A percentile compares a stretch with the other conserved stretches of the same genome.
Evolutionary conservation across 1,140 invertebrate species (phyloP).

Genomic region (Micrasema minimum): DNA sequence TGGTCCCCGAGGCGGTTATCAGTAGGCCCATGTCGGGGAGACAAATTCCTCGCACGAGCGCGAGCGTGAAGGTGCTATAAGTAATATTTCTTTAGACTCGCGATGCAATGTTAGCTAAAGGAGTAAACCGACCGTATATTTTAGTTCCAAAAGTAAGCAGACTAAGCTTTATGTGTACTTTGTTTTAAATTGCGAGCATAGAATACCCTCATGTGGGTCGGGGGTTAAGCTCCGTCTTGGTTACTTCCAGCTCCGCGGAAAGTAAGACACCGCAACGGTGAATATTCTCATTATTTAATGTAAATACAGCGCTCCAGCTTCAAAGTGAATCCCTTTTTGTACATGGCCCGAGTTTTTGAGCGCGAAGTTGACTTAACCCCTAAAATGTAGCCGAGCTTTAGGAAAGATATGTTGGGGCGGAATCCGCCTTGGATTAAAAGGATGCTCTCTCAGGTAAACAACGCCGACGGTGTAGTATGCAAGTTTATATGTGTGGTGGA

Average conservation of each 20-base stretch:
- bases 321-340: not conserved
- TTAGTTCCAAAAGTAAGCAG: slow-evolving; percentile 26
- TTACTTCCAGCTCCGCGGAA: not conserved
- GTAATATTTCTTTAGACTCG: slow-evolving; percentile 7
- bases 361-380: not conserved
- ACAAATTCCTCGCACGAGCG: too few species aligned
- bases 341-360: not conserved
- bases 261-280: slow-evolving; percentile 3
- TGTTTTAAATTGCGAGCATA: slow-evolving; percentile 33
- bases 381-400: not conserved
- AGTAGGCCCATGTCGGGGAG: too few species aligned
- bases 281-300: too few species aligned
- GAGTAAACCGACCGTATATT: slow-evolving; percentile 25
- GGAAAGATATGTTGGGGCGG: slow-evolving; percentile 27
- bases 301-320: not conserved
- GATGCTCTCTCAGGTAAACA: slow-evolving; percentile 30
- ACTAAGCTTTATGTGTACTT: slow-evolving; percentile 37
- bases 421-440: slow-evolving; percentile 31
- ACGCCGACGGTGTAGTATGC: slow-evolving; percentile 22
- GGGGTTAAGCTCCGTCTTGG: slow-evolving; percentile 7
- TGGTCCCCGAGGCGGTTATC: too few species aligned
- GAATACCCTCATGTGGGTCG: slow-evolving; percentile 33
- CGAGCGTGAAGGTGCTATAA: not conserved
- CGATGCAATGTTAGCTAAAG: slow-evolving; percentile 17
- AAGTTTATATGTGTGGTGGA: not conserved